phyloP scores from a whole-genome alignment of 2,888 invertebrate species.

The Margaritifera margaritifera region DNA sequence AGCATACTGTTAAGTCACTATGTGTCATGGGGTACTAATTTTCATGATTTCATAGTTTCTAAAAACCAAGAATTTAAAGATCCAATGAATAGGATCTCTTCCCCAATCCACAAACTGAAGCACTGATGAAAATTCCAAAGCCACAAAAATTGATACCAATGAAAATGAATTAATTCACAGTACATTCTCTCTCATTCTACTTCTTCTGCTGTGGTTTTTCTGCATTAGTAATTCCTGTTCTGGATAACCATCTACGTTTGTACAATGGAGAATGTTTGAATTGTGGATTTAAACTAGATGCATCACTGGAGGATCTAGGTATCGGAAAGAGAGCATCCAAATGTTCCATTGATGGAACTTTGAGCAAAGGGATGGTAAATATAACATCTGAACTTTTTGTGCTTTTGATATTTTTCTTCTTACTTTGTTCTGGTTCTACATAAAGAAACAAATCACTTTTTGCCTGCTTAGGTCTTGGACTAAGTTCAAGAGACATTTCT shows the following conservation, averaged over 20 bases:
- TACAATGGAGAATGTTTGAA: slow-evolving; percentile 22
- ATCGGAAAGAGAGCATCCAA: slow-evolving; percentile 37
- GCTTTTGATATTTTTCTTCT: slow-evolving; percentile 4
- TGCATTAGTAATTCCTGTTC: too few relatives aligned
- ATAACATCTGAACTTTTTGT: slow-evolving; percentile 33
- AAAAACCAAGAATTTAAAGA: too few relatives aligned
- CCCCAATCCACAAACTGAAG: too few relatives aligned
- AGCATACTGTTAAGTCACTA: too few relatives aligned
- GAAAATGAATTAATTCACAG: too few relatives aligned
- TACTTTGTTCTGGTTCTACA: not conserved
- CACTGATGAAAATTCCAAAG: too few relatives aligned
- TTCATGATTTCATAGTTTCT: too few relatives aligned
- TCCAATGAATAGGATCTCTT: too few relatives aligned
- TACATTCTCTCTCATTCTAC: too few relatives aligned
- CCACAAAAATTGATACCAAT: too few relatives aligned
- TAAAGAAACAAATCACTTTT: slow-evolving; percentile 41
- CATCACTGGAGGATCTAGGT: slow-evolving; percentile 37
- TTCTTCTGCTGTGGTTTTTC: too few relatives aligned
- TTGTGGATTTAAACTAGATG: slow-evolving; percentile 6
- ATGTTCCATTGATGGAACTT: slow-evolving; percentile 49
- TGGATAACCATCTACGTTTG: slow-evolving; percentile 27
- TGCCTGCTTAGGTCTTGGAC: slow-evolving; percentile 21
- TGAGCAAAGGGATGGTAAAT: slow-evolving; percentile 24
- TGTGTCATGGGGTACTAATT: too few relatives aligned
- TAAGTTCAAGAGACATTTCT: slow-evolving; percentile 22